Percentiles rank a stretch among this genome's conserved stretches.
phyloP scores from a whole-genome alignment of 2,797 vertebrate genomes.

The Pteronotus mesoamericanus region DNA sequence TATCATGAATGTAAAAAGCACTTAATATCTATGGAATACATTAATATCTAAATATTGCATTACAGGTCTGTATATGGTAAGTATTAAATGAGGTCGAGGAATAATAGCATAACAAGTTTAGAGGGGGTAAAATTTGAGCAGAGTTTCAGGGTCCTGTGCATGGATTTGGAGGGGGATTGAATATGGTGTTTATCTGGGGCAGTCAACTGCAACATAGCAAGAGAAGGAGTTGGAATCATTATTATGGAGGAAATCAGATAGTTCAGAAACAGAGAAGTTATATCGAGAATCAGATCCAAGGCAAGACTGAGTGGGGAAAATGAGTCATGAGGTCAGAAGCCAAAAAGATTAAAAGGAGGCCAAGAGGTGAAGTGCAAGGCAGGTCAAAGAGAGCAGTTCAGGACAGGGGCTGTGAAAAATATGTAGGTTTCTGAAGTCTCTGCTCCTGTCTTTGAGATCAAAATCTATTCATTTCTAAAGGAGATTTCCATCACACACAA shows the following conservation, averaged over 20 bases:
- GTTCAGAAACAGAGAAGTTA: constrained; percentile 31
- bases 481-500: not conserved
- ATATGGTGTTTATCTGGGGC: not conserved
- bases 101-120: not conserved
- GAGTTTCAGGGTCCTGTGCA: not conserved
- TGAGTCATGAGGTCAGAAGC: constrained; percentile 51
- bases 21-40: not conserved
- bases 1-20: not conserved
- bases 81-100: not conserved
- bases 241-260: constrained; percentile 56
- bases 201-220: constrained; percentile 22
- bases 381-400: constrained; percentile 47
- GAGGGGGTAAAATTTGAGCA: not conserved
- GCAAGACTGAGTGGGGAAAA: constrained; percentile 22
- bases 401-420: constrained; percentile 39
- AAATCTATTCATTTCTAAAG: constrained; percentile 47
- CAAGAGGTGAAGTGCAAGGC: constrained; percentile 23
- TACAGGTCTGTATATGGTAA: not conserved
- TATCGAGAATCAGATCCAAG: constrained; percentile 48
- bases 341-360: constrained; percentile 44
- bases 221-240: constrained; percentile 33
- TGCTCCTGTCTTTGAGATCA: constrained; percentile 30
- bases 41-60: not conserved
- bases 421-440: not conserved
- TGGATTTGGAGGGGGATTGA: constrained; percentile 5